Percentiles rank a stretch among this genome's conserved stretches.
Evolutionary conservation across 1,140 invertebrate species (phyloP).

Genomic region (Procambarus clarkii): DNA sequence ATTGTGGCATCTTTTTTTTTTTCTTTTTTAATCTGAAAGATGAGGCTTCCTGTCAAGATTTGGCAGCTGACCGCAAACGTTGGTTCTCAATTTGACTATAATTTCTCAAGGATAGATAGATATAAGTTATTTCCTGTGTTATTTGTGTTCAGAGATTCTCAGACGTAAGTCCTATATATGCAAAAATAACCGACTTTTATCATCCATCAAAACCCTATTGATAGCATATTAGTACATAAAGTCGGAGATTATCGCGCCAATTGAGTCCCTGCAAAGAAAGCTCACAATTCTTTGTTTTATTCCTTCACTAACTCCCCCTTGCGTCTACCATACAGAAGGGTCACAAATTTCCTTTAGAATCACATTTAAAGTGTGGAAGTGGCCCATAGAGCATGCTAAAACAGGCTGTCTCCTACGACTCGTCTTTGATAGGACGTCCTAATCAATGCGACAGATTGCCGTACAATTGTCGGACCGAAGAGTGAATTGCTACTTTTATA

Average conservation of each 20-base stretch:
- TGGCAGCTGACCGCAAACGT: too few species aligned
- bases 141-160: neutral
- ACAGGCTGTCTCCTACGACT: neutral
- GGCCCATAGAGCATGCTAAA: neutral
- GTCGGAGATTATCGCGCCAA: neutral
- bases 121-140: neutral
- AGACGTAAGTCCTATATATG: neutral
- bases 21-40: too few species aligned
- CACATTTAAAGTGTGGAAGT: neutral
- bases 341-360: neutral
- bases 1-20: too few species aligned
- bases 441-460: neutral
- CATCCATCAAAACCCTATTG: conserved; percentile 5
- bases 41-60: too few species aligned
- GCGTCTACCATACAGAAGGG: neutral
- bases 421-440: neutral
- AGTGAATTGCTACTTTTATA: conserved; percentile 8
- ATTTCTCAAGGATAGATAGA: neutral
- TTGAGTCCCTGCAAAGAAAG: neutral
- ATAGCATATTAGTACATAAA: neutral
- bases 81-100: too few species aligned
- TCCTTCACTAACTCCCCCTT: neutral
- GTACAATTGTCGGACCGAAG: neutral
- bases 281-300: neutral
- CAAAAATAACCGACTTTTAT: neutral